Evolutionary conservation across 2,797 vertebrate genomes (phyloP).

Genomic region (Alcedo atthis): DNA sequence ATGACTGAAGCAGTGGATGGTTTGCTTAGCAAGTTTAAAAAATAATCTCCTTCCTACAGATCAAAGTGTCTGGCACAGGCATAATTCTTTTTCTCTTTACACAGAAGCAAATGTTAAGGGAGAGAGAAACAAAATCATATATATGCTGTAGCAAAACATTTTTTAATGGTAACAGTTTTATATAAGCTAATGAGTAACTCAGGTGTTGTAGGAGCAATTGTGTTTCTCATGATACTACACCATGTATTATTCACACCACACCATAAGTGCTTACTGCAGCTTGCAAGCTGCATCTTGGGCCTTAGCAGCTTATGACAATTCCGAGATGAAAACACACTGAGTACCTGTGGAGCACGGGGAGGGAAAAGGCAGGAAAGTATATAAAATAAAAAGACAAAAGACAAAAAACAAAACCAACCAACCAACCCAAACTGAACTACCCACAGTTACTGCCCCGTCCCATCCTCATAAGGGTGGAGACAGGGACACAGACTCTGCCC

Average conservation of each 20-base stretch:
- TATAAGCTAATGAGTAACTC: neutral
- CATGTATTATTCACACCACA: constrained; percentile 1
- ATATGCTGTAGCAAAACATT: neutral
- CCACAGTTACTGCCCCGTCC: neutral
- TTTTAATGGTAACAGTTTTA: constrained; percentile 15
- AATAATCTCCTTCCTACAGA: neutral
- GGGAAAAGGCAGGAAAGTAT: neutral
- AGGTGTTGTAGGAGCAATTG: neutral
- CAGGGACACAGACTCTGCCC: neutral
- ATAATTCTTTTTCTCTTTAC: neutral
- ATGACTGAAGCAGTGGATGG: neutral
- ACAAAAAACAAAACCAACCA: neutral
- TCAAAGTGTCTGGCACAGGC: constrained; percentile 17
- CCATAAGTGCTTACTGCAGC: neutral
- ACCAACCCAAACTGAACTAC: neutral
- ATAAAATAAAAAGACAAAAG: neutral
- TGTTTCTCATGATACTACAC: neutral
- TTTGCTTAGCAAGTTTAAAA: neutral
- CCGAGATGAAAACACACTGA: neutral
- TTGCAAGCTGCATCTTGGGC: neutral
- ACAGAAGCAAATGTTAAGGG: neutral
- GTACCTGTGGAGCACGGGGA: neutral
- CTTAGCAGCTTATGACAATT: neutral
- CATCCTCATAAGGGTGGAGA: neutral
- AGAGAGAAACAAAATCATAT: neutral